These are phyloP conservation scores for Zaprionus camerounensis DNA, from an alignment of 1,140 invertebrate genomes.

Conservation along the genomic window DNA sequence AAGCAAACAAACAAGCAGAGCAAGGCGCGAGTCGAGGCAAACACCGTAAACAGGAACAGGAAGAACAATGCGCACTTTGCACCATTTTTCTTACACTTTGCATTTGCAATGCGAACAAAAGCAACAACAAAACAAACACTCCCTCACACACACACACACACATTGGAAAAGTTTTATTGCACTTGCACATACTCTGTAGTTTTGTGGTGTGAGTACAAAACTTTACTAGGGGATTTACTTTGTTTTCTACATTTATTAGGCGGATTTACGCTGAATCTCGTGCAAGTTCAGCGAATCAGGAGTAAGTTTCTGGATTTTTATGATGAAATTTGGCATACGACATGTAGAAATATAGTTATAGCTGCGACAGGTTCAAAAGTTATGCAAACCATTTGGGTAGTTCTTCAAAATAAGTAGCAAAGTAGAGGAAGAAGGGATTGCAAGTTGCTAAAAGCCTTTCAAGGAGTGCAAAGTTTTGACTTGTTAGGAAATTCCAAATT, in stretches of 20 bases:
- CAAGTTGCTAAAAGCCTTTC: neutral
- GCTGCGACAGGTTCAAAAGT: neutral
- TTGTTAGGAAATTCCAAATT: neutral
- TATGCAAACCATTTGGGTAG: neutral
- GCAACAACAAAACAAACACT: slow-evolving; percentile 15
- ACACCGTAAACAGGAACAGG: slow-evolving; percentile 62
- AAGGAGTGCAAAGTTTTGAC: neutral
- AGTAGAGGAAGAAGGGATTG: neutral
- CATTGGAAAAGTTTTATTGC: slow-evolving; percentile 39
- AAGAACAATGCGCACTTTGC: slow-evolving; percentile 55
- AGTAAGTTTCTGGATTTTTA: neutral
- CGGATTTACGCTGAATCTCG: neutral
- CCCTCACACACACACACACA: neutral
- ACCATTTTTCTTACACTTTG: slow-evolving; percentile 57
- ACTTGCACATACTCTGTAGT: slow-evolving; percentile 29
- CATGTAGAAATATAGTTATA: neutral
- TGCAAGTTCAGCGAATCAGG: neutral
- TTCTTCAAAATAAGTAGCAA: too few species aligned
- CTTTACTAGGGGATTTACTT: slow-evolving; percentile 16
- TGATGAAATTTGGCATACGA: slow-evolving; percentile 1
- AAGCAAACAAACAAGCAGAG: slow-evolving; percentile 65
- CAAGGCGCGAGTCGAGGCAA: slow-evolving; percentile 45
- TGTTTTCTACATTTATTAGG: slow-evolving; percentile 39
- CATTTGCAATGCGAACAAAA: slow-evolving; percentile 33
- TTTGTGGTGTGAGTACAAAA: slow-evolving; percentile 3